Evolutionary conservation across 2,797 vertebrate genomes (phyloP).

Genomic region (Phoeniculus purpureus): DNA sequence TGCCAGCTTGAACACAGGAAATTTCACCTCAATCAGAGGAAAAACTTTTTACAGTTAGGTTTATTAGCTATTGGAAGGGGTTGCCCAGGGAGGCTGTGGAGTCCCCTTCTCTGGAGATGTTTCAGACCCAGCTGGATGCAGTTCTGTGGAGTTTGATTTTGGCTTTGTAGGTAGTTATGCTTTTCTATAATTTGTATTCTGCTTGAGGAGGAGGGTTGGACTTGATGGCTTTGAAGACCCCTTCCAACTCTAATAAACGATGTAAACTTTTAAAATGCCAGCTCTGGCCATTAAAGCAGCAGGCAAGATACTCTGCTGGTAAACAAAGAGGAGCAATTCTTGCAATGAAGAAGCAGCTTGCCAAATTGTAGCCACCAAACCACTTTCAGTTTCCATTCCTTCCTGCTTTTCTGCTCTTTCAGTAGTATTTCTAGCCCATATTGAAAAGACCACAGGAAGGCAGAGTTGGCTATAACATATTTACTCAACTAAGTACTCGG

Average conservation of each 20-base stretch:
- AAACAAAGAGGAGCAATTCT: conserved; percentile 41
- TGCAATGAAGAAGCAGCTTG: neutral
- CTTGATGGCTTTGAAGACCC: too few species aligned
- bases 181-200: neutral
- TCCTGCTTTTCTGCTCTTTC: conserved; percentile 26
- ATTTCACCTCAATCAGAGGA: too few species aligned
- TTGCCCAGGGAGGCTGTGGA: too few species aligned
- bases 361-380: conserved; percentile 23
- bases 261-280: conserved; percentile 41
- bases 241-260: too few species aligned
- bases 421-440: neutral
- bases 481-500: conserved; percentile 53
- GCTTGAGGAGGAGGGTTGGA: too few species aligned
- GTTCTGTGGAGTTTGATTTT: too few species aligned
- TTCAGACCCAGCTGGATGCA: too few species aligned
- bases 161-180: too few species aligned
- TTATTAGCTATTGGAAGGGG: too few species aligned
- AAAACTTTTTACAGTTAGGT: too few species aligned
- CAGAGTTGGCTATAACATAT: conserved; percentile 7
- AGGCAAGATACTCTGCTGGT: neutral
- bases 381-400: conserved; percentile 49
- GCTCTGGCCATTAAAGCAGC: conserved; percentile 19
- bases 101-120: too few species aligned
- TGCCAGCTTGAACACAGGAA: too few species aligned
- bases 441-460: conserved; percentile 12